These are phyloP conservation scores for Syngnathus typhle DNA, from an alignment of 2,113 vertebrate genomes.

Conservation along the genomic window DNA sequence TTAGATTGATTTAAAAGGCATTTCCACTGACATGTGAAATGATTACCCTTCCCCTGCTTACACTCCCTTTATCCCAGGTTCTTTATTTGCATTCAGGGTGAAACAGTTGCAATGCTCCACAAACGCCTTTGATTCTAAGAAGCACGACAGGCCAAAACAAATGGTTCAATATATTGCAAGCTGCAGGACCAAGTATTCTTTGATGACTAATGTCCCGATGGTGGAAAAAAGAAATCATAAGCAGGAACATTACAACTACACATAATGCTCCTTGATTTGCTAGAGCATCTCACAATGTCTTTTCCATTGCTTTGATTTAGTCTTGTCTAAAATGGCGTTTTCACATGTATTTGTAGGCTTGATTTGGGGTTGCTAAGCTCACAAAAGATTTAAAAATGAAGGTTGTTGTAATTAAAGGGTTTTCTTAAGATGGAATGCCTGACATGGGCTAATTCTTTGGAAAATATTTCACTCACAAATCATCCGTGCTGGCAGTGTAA, in stretches of 20 bases:
- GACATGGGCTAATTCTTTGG: neutral
- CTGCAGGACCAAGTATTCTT: conserved; percentile 7
- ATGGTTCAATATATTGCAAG: conserved; percentile 1
- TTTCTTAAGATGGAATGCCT: neutral
- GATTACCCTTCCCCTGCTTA: neutral
- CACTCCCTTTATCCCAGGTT: neutral
- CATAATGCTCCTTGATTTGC: conserved; percentile 27
- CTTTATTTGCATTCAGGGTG: neutral
- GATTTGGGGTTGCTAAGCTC: neutral
- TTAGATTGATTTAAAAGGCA: neutral
- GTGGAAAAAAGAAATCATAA: conserved; percentile 55
- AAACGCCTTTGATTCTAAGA: neutral
- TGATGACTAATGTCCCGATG: conserved; percentile 49
- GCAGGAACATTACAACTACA: conserved; percentile 35
- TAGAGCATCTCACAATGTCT: conserved; percentile 24
- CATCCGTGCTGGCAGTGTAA: neutral
- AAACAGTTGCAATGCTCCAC: neutral
- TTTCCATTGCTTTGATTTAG: conserved; percentile 10
- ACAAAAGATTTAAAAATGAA: neutral
- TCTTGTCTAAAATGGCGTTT: neutral
- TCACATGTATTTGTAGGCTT: conserved; percentile 2
- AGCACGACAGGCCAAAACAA: neutral
- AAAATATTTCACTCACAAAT: neutral
- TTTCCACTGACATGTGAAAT: neutral
- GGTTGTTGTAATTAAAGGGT: neutral